Evolutionary conservation across 2,888 invertebrate genomes (phyloP).

Genomic region (Lasioglossum morio): DNA sequence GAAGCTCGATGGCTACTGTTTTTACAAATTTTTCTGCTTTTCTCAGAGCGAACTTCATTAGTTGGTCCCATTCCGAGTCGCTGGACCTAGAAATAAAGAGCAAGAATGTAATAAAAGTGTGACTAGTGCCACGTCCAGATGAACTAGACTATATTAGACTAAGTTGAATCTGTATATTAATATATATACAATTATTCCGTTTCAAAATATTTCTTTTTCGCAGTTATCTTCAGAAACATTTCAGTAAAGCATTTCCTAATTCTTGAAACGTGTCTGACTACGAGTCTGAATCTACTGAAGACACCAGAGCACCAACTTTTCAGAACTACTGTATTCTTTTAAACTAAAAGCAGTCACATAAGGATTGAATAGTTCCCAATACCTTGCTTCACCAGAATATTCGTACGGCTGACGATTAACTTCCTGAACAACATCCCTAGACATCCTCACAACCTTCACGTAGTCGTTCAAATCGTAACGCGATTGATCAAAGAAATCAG

Average conservation of each 20-base stretch:
- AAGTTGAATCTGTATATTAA: too few species aligned
- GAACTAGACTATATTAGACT: neutral
- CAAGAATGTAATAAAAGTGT: neutral
- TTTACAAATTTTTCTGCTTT: constrained; percentile 92
- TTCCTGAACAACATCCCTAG: constrained; percentile 89
- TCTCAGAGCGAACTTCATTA: constrained; percentile 91
- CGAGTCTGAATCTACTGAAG: neutral
- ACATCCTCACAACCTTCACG: constrained; percentile 89
- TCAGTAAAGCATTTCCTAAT: neutral
- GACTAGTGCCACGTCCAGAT: too few species aligned
- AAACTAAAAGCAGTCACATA: neutral
- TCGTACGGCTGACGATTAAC: constrained; percentile 90
- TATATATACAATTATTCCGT: neutral
- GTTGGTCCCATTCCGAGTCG: constrained; percentile 93
- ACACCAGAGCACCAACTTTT: neutral
- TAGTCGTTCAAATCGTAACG: constrained; percentile 87
- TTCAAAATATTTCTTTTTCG: neutral
- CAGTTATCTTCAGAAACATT: neutral
- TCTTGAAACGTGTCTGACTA: neutral
- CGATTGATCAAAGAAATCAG: constrained; percentile 91
- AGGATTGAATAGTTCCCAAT: neutral
- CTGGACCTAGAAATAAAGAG: constrained; percentile 85
- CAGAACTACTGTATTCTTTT: neutral
- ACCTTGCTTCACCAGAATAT: constrained; percentile 88
- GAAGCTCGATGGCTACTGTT: constrained; percentile 91